Evolutionary conservation across 2,113 vertebrate genomes (phyloP).

Genomic region (Rhadina sibilatrix): DNA sequence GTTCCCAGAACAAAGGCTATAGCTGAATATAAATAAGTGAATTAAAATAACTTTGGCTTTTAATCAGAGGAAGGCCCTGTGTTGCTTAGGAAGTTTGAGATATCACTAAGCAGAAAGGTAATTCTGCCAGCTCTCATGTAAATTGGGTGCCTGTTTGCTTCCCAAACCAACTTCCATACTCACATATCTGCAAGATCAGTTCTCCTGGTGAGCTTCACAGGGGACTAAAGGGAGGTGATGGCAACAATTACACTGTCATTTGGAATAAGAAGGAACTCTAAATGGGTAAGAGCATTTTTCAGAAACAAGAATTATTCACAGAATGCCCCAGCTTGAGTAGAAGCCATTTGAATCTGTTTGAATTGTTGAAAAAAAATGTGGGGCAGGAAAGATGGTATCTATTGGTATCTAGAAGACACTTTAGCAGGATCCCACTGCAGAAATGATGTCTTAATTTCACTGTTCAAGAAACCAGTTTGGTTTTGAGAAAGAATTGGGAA

Average conservation of each 20-base stretch:
- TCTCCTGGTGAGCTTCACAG: neutral
- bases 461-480: neutral
- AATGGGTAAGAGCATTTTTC: neutral
- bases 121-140: neutral
- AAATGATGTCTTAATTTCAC: neutral
- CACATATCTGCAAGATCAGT: neutral
- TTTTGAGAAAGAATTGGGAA: neutral
- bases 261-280: neutral
- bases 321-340: neutral
- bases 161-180: neutral
- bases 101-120: neutral
- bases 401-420: neutral
- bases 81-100: neutral
- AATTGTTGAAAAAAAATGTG: neutral
- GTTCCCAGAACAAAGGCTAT: slow-evolving; percentile 46
- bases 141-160: neutral
- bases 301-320: neutral
- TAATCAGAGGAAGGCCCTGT: neutral
- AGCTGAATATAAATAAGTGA: slow-evolving; percentile 46
- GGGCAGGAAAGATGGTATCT: neutral
- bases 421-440: neutral
- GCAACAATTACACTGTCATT: neutral
- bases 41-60: slow-evolving; percentile 22
- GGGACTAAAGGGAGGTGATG: neutral
- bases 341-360: fast-evolving